These are phyloP conservation scores for Goniozus legneri DNA, from an alignment of 1,140 invertebrate genomes.

Conservation along the genomic window DNA sequence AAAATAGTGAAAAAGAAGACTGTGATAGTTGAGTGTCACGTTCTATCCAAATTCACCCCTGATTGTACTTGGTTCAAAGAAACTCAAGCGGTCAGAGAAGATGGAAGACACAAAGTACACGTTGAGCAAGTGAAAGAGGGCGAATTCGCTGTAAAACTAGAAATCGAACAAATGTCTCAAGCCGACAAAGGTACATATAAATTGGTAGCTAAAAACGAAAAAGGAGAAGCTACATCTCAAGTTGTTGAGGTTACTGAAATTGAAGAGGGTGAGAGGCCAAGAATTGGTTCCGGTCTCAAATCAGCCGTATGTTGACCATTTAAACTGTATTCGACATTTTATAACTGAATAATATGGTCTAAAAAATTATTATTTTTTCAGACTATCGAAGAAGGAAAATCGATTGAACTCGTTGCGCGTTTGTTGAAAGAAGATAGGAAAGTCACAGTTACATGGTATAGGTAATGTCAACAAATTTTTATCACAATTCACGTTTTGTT, in stretches of 20 bases:
- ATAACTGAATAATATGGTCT: too few species aligned
- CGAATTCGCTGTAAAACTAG: slow-evolving; percentile 82
- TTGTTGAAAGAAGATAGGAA: slow-evolving; percentile 72
- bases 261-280: slow-evolving; percentile 62
- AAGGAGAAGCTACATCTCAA: slow-evolving; percentile 89
- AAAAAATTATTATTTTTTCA: slow-evolving; percentile 33
- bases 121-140: slow-evolving; percentile 79
- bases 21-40: slow-evolving; percentile 86
- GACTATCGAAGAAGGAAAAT: slow-evolving; percentile 72
- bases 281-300: slow-evolving; percentile 70
- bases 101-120: slow-evolving; percentile 68
- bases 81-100: slow-evolving; percentile 71
- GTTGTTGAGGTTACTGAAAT: slow-evolving; percentile 81
- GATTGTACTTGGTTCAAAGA: slow-evolving; percentile 90
- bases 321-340: slow-evolving; percentile 4
- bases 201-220: slow-evolving; percentile 87
- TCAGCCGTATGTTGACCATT: slow-evolving; percentile 61
- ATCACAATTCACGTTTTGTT: not conserved
- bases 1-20: slow-evolving; percentile 86
- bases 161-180: slow-evolving; percentile 76
- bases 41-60: slow-evolving; percentile 83
- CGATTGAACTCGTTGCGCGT: slow-evolving; percentile 72
- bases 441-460: slow-evolving; percentile 82
- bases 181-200: slow-evolving; percentile 86
- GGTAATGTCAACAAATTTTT: slow-evolving; percentile 46